phyloP scores from a whole-genome alignment of 2,113 vertebrate species.

The Platysternon megacephalum region DNA sequence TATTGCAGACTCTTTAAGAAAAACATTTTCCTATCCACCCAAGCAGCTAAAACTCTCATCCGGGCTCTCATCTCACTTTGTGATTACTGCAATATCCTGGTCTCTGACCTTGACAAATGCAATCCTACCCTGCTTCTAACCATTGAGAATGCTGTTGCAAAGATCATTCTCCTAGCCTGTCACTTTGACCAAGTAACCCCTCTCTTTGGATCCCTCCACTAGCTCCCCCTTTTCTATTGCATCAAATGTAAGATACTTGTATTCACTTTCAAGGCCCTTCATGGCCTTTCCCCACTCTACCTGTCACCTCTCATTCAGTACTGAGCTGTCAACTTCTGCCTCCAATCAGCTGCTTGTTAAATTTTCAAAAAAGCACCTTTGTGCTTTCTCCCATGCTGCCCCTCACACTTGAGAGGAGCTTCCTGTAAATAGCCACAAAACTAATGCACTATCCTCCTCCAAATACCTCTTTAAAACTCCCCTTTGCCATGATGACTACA shows the following conservation, averaged over 20 bases:
- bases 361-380: not conserved
- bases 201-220: not conserved
- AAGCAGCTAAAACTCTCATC: not conserved
- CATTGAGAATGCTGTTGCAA: not conserved
- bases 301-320: not conserved
- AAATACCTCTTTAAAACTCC: too few relatives aligned
- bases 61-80: not conserved
- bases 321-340: not conserved
- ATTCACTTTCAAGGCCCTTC: not conserved
- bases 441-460: too few relatives aligned
- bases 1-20: not conserved
- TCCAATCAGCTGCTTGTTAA: not conserved
- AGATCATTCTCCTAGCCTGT: not conserved
- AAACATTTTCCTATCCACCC: not conserved
- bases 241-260: not conserved
- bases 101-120: not conserved
- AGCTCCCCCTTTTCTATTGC: not conserved
- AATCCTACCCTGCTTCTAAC: not conserved
- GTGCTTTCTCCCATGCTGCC: not conserved
- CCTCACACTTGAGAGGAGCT: not conserved
- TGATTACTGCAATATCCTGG: not conserved
- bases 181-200: not conserved
- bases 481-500: too few relatives aligned
- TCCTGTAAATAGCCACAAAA: too few relatives aligned
- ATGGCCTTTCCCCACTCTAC: not conserved